phyloP scores from a whole-genome alignment of 2,797 vertebrate genomes.

The Poecile montanus region DNA sequence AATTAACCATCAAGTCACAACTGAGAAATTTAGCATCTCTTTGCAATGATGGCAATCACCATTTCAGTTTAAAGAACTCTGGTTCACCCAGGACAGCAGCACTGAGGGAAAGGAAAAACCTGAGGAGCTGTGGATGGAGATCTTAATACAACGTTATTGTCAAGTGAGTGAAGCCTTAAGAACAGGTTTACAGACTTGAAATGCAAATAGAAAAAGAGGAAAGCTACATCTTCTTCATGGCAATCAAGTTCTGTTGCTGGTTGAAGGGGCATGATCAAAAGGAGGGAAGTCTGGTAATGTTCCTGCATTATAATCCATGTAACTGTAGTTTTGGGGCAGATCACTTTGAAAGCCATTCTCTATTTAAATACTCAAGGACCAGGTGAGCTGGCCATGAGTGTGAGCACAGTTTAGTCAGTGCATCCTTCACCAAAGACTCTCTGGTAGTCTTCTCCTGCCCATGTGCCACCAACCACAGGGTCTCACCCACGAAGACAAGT shows the following conservation, averaged over 20 bases:
- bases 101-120: neutral
- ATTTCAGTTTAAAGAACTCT: neutral
- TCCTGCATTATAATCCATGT: neutral
- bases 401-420: neutral
- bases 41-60: neutral
- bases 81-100: neutral
- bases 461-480: neutral
- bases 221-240: neutral
- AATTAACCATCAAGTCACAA: neutral
- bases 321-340: fast-evolving
- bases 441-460: neutral
- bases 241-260: neutral
- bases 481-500: neutral
- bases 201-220: neutral
- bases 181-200: neutral
- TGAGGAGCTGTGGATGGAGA: neutral
- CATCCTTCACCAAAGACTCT: neutral
- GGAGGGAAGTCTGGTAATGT: neutral
- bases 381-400: neutral
- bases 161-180: neutral
- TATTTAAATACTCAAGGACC: neutral
- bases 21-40: neutral
- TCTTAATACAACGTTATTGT: neutral
- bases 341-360: neutral
- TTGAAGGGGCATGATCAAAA: neutral